These are phyloP conservation scores for Rhinopithecus roxellana DNA, from an alignment of 2,113 vertebrate species.

Conservation along the genomic window DNA sequence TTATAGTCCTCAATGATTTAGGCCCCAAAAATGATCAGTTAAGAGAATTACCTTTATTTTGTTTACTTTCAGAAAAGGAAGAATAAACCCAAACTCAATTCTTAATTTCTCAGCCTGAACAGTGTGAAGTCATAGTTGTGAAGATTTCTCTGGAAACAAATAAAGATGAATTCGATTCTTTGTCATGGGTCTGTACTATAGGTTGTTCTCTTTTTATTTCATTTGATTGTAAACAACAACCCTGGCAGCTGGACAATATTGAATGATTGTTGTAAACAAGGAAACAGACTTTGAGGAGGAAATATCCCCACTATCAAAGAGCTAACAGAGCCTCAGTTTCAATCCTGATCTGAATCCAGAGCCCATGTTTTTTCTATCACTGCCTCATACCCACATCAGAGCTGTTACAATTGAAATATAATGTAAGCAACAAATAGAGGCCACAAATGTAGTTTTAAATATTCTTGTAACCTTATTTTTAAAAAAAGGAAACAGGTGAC, in stretches of 20 bases:
- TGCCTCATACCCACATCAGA: not conserved
- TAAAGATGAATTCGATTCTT: not conserved
- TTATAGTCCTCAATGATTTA: not conserved
- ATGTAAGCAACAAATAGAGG: not conserved
- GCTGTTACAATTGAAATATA: not conserved
- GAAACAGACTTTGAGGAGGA: not conserved
- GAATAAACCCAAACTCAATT: not conserved
- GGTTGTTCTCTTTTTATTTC: not conserved
- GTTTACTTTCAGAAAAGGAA: not conserved
- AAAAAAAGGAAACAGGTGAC: not conserved
- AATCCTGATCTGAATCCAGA: not conserved
- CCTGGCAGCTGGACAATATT: not conserved
- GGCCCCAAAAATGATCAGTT: not conserved
- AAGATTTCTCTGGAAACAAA: not conserved
- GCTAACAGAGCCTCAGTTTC: not conserved
- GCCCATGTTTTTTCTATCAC: not conserved
- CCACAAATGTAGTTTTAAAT: not conserved
- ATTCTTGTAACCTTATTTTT: not conserved
- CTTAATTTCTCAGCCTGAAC: not conserved
- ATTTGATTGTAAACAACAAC: not conserved
- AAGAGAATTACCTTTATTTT: slow-evolving; percentile 13
- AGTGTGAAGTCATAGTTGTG: not conserved
- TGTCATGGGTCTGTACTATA: not conserved
- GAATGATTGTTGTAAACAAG: not conserved
- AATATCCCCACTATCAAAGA: not conserved